These are phyloP conservation scores for Hyles vespertilio DNA, from an alignment of 1,140 invertebrate species.

Conservation along the genomic window DNA sequence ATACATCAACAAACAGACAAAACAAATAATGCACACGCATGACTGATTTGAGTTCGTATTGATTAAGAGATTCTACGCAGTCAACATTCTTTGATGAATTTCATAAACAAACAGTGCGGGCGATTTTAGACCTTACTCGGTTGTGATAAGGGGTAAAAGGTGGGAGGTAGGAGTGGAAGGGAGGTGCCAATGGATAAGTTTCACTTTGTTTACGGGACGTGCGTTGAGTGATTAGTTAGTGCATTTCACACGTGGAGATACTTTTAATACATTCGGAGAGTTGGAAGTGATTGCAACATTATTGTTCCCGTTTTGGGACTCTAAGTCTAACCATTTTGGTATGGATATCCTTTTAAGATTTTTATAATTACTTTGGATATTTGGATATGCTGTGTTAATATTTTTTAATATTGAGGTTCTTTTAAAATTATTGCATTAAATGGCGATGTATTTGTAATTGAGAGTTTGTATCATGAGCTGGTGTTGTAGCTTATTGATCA, in stretches of 20 bases:
- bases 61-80: conserved; percentile 35
- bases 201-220: conserved; percentile 2
- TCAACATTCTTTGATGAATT: conserved; percentile 16
- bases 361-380: too few relatives aligned
- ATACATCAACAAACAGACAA: not conserved
- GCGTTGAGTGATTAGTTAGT: conserved; percentile 2
- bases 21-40: conserved; percentile 29
- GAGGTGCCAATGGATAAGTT: conserved; percentile 4
- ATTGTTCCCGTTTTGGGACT: too few relatives aligned
- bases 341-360: too few relatives aligned
- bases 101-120: not conserved
- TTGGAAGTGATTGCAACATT: too few relatives aligned
- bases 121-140: conserved; percentile 17
- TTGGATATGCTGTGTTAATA: too few relatives aligned
- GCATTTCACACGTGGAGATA: not conserved
- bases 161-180: not conserved
- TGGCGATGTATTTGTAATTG: too few relatives aligned
- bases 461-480: too few relatives aligned
- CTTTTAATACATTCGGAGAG: too few relatives aligned
- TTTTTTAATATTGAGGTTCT: too few relatives aligned
- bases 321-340: too few relatives aligned
- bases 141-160: conserved; percentile 1
- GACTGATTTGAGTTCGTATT: conserved; percentile 30
- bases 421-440: too few relatives aligned
- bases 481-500: too few relatives aligned